phyloP scores from a whole-genome alignment of 1,140 invertebrate species.

The Harlomillsia oculata region DNA sequence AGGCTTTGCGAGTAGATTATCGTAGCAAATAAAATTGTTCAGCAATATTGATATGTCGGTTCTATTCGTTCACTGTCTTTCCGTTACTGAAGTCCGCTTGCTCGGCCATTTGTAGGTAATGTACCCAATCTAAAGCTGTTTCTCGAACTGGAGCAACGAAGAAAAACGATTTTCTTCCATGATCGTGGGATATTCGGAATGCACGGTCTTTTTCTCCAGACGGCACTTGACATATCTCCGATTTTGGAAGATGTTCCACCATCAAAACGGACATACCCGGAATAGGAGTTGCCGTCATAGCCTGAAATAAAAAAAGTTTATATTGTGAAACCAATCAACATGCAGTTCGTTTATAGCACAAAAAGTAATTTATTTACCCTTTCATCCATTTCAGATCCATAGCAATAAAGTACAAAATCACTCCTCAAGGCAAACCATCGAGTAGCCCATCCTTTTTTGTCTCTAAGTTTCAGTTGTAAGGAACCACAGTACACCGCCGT shows the following conservation, averaged over 20 bases:
- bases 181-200: slow-evolving; percentile 25
- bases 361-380: slow-evolving; percentile 13
- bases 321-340: neutral
- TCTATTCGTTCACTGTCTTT: slow-evolving; percentile 13
- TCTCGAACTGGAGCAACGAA: slow-evolving; percentile 29
- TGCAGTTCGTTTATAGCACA: neutral
- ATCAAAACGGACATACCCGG: slow-evolving; percentile 39
- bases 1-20: too few relatives aligned
- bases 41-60: too few relatives aligned
- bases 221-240: slow-evolving; percentile 14
- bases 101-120: slow-evolving; percentile 44
- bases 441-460: slow-evolving; percentile 39
- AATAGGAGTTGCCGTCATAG: slow-evolving; percentile 54
- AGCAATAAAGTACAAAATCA: slow-evolving; percentile 57
- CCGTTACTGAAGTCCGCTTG: slow-evolving; percentile 43
- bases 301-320: slow-evolving; percentile 36
- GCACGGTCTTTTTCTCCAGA: slow-evolving; percentile 22
- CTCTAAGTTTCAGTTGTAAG: slow-evolving; percentile 49
- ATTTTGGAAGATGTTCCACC: slow-evolving; percentile 28
- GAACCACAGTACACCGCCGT: slow-evolving; percentile 50
- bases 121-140: slow-evolving; percentile 41
- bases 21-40: too few relatives aligned
- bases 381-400: slow-evolving; percentile 48
- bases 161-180: slow-evolving; percentile 27
- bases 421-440: slow-evolving; percentile 49